These are phyloP conservation scores for Colius striatus DNA, from an alignment of 2,113 vertebrate species.

Conservation along the genomic window DNA sequence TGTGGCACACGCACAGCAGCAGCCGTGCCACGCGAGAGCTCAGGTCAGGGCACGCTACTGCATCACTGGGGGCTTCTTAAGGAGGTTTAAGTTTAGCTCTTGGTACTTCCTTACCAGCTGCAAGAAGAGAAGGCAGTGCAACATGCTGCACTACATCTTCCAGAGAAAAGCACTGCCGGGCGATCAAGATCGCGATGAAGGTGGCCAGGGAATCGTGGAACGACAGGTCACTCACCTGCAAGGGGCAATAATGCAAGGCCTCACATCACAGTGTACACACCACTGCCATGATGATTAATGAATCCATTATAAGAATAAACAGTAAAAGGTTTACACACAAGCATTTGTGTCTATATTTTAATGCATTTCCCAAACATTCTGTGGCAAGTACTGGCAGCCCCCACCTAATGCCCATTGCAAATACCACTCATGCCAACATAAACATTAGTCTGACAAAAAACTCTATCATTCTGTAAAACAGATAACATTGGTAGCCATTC, in stretches of 20 bases:
- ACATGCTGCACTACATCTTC: constrained; percentile 81
- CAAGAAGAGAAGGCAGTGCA: constrained; percentile 80
- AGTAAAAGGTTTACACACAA: background rate
- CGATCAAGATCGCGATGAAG: constrained; percentile 78
- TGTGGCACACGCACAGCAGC: too few relatives aligned
- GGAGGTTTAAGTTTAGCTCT: background rate
- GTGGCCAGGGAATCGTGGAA: constrained; percentile 83
- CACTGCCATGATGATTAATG: background rate
- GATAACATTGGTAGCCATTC: background rate
- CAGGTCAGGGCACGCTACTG: background rate
- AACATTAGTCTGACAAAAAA: background rate
- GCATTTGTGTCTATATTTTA: background rate
- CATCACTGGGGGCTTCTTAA: background rate
- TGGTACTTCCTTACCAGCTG: constrained; percentile 67
- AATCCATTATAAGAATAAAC: background rate
- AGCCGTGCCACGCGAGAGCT: too few relatives aligned
- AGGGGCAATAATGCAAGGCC: constrained; percentile 36
- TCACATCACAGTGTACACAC: background rate
- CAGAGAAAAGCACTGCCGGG: constrained; percentile 80
- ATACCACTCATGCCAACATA: background rate
- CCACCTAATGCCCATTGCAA: background rate
- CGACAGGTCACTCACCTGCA: constrained; percentile 81
- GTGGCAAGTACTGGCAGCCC: background rate
- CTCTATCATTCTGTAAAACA: background rate
- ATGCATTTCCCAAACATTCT: background rate